Conservation (phyloP, 2,797 vertebrate genomes). For the Lepus townsendii region DNA sequence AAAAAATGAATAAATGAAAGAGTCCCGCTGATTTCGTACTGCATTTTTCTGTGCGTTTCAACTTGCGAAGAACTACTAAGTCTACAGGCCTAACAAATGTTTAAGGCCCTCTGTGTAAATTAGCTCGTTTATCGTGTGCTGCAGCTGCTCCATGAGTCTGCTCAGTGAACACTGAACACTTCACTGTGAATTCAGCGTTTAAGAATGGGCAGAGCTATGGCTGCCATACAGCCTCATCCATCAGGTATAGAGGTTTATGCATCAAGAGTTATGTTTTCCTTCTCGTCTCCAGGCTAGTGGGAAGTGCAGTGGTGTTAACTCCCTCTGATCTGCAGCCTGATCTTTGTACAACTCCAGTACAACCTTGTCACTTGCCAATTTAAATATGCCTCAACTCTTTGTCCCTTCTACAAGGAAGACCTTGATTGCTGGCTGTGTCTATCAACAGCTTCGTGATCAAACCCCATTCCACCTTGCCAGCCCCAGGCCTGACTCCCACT, state of each 20-base stretch:
- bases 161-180: not conserved
- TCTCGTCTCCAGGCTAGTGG: not conserved
- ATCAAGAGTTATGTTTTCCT: too few relatives aligned
- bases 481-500: not conserved
- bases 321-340: not conserved
- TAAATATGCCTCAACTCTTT: rapidly evolving
- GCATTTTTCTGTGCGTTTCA: not conserved
- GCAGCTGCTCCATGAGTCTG: not conserved
- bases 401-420: not conserved
- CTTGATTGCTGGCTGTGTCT: rapidly evolving
- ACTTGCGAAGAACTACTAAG: not conserved
- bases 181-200: not conserved
- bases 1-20: constrained; percentile 24
- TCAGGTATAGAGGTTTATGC: not conserved
- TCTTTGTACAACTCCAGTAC: not conserved
- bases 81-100: not conserved
- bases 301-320: not conserved
- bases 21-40: not conserved
- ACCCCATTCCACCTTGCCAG: not conserved
- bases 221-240: not conserved
- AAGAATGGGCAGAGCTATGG: not conserved
- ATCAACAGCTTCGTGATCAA: not conserved
- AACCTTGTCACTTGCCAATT: rapidly evolving
- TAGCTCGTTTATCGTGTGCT: not conserved
- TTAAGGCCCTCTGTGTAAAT: not conserved